A percentile compares a stretch with the other conserved stretches of the same genome.
Conservation (phyloP, 2,888 invertebrate species). For the Drosophila nr. fundita region DNA sequence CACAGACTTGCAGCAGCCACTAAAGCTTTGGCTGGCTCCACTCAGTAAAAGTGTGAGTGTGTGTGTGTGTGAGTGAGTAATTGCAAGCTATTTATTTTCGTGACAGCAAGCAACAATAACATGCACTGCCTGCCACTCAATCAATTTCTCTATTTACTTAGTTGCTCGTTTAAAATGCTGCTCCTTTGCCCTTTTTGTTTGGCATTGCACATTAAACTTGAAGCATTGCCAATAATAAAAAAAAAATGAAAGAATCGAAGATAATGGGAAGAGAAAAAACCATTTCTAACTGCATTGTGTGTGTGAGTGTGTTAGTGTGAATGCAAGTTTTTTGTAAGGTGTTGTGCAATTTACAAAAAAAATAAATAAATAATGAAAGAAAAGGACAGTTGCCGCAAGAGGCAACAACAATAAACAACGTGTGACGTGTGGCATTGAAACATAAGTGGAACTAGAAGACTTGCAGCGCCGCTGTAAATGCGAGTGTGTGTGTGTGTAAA, state of each 20-base stretch:
- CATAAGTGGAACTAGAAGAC: constrained; percentile 30
- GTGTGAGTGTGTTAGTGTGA: constrained; percentile 13
- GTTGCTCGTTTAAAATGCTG: constrained; percentile 6
- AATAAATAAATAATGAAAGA: neutral
- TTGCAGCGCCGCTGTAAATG: constrained; percentile 3
- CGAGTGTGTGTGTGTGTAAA: constrained; percentile 5
- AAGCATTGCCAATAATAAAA: constrained; percentile 59
- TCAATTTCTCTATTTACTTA: constrained; percentile 13
- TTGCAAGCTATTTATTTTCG: constrained; percentile 49
- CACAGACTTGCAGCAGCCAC: neutral
- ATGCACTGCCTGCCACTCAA: constrained; percentile 4
- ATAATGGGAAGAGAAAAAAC: constrained; percentile 7
- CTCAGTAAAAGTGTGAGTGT: neutral
- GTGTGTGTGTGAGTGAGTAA: constrained; percentile 28
- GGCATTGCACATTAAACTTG: constrained; percentile 47
- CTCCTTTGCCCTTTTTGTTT: constrained; percentile 14
- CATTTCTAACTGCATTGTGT: constrained; percentile 35
- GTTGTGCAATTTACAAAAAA: constrained; percentile 46
- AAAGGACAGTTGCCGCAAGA: constrained; percentile 15
- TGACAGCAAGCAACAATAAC: constrained; percentile 27
- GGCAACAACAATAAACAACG: constrained; percentile 17
- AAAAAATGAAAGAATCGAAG: constrained; percentile 28
- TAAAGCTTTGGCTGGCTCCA: neutral
- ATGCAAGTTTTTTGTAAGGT: constrained; percentile 8
- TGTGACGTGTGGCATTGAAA: constrained; percentile 52